Evolutionary conservation across 2,888 invertebrate genomes (phyloP).

Genomic region (Xestobium rufovillosum): DNA sequence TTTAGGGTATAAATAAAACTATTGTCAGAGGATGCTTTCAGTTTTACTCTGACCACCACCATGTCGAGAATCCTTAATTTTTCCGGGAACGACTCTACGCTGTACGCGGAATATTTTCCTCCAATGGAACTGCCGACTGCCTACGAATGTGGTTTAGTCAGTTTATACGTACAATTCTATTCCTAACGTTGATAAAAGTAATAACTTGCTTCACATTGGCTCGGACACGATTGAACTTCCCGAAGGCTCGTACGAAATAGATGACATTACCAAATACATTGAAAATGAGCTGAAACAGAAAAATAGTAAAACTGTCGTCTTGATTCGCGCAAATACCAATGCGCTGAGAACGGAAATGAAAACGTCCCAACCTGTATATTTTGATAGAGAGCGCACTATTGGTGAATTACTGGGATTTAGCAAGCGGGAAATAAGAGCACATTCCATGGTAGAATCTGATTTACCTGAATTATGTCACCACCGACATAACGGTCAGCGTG

Average conservation of each 20-base stretch:
- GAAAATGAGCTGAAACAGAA: conserved; percentile 1
- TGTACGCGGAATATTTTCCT: conserved; percentile 21
- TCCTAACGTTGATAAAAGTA: conserved; percentile 15
- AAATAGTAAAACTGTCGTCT: conserved; percentile 6
- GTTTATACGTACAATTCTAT: conserved; percentile 24
- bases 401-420: too few relatives aligned
- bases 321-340: too few relatives aligned
- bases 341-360: too few relatives aligned
- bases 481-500: too few relatives aligned
- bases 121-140: conserved; percentile 17
- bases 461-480: too few relatives aligned
- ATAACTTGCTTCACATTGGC: conserved; percentile 15
- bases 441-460: too few relatives aligned
- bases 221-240: conserved; percentile 8
- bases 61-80: conserved; percentile 23
- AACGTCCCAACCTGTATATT: too few relatives aligned
- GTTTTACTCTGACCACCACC: conserved; percentile 18
- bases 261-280: conserved; percentile 11
- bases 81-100: conserved; percentile 17
- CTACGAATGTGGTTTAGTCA: conserved; percentile 22
- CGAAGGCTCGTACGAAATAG: conserved; percentile 14
- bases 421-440: too few relatives aligned
- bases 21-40: conserved; percentile 4
- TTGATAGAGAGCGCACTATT: too few relatives aligned
- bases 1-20: conserved; percentile 12